phyloP scores from a whole-genome alignment of 2,888 invertebrate species.

The Tribolium freemani region DNA sequence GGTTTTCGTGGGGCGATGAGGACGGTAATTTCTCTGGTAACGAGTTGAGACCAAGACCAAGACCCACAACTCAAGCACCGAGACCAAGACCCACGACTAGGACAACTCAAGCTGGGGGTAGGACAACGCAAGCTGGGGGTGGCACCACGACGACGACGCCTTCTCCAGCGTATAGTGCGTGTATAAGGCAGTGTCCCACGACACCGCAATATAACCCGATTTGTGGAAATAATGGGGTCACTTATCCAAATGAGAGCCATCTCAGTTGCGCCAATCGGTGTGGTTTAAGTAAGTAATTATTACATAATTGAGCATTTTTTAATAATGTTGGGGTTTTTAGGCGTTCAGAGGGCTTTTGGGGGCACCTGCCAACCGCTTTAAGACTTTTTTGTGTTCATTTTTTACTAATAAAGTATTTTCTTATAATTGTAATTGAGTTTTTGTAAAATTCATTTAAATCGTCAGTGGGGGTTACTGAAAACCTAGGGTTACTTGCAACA shows the following conservation, averaged over 20 bases:
- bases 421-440: too few relatives aligned
- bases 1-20: conserved; percentile 22
- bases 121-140: conserved; percentile 3
- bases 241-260: conserved; percentile 64
- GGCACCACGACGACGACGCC: conserved; percentile 50
- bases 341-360: conserved; percentile 23
- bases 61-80: not conserved
- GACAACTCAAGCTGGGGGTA: too few relatives aligned
- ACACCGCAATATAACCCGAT: conserved; percentile 68
- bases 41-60: not conserved
- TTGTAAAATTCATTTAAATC: too few relatives aligned
- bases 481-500: too few relatives aligned
- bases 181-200: conserved; percentile 60
- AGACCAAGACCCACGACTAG: not conserved
- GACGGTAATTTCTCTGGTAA: not conserved
- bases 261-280: conserved; percentile 66
- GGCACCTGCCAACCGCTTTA: conserved; percentile 20
- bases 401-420: too few relatives aligned
- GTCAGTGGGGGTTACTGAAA: too few relatives aligned
- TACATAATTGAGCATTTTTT: conserved; percentile 2
- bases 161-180: conserved; percentile 48
- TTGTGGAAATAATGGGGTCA: conserved; percentile 66
- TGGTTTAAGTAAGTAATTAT: conserved; percentile 66
- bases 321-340: conserved; percentile 3
- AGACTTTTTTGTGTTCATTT: not conserved